A percentile compares a stretch with the other conserved stretches of the same genome.
Conservation (phyloP, 2,888 invertebrate species). For the Abrostola triplasia region DNA sequence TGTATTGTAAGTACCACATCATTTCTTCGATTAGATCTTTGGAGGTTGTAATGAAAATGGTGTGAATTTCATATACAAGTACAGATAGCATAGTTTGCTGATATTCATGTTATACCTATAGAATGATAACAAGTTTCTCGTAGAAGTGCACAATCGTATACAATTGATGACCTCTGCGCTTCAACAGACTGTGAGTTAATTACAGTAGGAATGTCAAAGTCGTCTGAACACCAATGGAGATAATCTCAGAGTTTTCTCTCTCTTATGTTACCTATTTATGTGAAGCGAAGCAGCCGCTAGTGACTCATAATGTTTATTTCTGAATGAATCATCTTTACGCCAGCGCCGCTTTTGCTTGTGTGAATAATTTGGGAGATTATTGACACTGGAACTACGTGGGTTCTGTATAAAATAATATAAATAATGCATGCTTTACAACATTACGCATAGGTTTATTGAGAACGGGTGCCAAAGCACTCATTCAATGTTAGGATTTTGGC, state of each 20-base stretch:
- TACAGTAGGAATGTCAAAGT: conserved; percentile 38
- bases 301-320: conserved; percentile 67
- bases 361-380: conserved; percentile 60
- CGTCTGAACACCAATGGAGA: conserved; percentile 26
- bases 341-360: conserved; percentile 49
- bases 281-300: conserved; percentile 40
- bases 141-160: background rate
- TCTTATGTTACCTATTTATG: conserved; percentile 48
- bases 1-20: too few species aligned
- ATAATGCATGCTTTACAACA: background rate
- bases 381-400: conserved; percentile 37
- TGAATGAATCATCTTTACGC: conserved; percentile 64
- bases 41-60: too few species aligned
- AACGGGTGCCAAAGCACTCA: too few species aligned
- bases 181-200: conserved; percentile 12
- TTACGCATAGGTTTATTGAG: too few species aligned
- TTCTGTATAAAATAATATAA: conserved; percentile 13
- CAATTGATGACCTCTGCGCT: conserved; percentile 18
- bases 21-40: too few species aligned
- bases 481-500: background rate
- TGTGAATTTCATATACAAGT: too few species aligned
- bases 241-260: conserved; percentile 28
- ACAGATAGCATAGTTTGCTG: too few species aligned
- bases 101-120: too few species aligned
- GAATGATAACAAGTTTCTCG: too few species aligned